phyloP scores from a whole-genome alignment of 2,888 invertebrate genomes.

The Sesamia inferens region DNA sequence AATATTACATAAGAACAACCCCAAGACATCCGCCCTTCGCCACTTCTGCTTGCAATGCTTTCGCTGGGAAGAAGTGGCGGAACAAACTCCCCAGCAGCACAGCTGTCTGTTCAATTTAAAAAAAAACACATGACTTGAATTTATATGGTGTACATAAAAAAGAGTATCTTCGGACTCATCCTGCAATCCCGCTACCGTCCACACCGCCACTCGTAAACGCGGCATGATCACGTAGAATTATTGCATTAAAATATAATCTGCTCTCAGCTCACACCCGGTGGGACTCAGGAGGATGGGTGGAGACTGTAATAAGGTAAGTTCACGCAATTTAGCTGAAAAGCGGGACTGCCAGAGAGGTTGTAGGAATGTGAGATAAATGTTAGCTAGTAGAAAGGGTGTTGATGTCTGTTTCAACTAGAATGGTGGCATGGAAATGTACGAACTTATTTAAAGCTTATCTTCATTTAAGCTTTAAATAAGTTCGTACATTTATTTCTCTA shows the following conservation, averaged over 20 bases:
- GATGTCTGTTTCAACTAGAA: too few species aligned
- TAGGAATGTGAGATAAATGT: background rate
- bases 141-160: too few species aligned
- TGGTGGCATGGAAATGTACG: too few species aligned
- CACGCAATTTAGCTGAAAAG: slow-evolving; percentile 25
- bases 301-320: slow-evolving; percentile 30
- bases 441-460: background rate
- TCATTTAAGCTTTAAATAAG: background rate
- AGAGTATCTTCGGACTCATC: slow-evolving; percentile 64
- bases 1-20: too few species aligned
- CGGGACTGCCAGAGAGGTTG: too few species aligned
- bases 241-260: slow-evolving; percentile 88
- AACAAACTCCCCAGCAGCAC: too few species aligned
- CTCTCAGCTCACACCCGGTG: slow-evolving; percentile 46
- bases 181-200: background rate
- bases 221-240: slow-evolving; percentile 88
- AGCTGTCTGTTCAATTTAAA: too few species aligned
- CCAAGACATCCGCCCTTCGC: too few species aligned
- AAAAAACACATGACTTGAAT: too few species aligned
- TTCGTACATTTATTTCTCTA: background rate
- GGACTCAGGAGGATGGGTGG: slow-evolving; percentile 1
- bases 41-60: too few species aligned
- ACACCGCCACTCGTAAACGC: slow-evolving; percentile 82
- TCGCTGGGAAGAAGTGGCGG: too few species aligned
- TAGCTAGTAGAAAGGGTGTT: background rate